Evolutionary conservation across 1,140 invertebrate species (phyloP).

Genomic region (Coelopa frigida): DNA sequence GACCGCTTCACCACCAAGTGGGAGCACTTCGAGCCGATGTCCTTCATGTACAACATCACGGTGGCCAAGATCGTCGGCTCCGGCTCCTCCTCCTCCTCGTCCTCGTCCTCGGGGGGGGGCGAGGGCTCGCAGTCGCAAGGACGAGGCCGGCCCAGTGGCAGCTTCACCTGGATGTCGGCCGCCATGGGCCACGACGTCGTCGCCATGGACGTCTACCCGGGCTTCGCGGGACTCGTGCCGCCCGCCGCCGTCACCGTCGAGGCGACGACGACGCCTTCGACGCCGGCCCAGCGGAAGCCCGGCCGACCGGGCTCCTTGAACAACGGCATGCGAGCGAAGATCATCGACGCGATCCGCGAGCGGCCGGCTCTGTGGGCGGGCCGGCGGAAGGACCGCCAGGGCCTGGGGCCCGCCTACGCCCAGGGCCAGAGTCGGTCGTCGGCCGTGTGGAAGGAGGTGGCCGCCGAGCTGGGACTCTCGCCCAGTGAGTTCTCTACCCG

Average conservation of each 20-base stretch:
- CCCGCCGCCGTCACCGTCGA: slow-evolving; percentile 32
- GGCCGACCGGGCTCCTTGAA: slow-evolving; percentile 38
- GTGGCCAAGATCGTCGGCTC: slow-evolving; percentile 36
- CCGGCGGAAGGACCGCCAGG: slow-evolving; percentile 16
- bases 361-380: slow-evolving; percentile 36
- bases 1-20: slow-evolving; percentile 42
- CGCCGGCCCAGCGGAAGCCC: slow-evolving; percentile 28
- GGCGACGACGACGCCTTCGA: slow-evolving; percentile 25
- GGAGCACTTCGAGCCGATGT: slow-evolving; percentile 42
- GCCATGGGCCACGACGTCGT: neutral
- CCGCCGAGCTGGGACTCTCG: slow-evolving; percentile 33
- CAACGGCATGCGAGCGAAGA: slow-evolving; percentile 40
- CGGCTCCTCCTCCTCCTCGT: neutral
- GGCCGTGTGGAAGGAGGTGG: slow-evolving; percentile 39
- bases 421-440: slow-evolving; percentile 39
- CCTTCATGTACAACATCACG: slow-evolving; percentile 42
- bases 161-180: slow-evolving; percentile 33
- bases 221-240: slow-evolving; percentile 37
- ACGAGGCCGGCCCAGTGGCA: slow-evolving; percentile 37
- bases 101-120: slow-evolving; percentile 5
- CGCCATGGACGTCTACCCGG: slow-evolving; percentile 11
- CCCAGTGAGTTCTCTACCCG: slow-evolving; percentile 24
- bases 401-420: too few relatives aligned
- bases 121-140: slow-evolving; percentile 21
- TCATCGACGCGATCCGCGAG: slow-evolving; percentile 39